These are phyloP conservation scores for Chromobotia macracanthus DNA, from an alignment of 2,797 vertebrate genomes.

Conservation along the genomic window DNA sequence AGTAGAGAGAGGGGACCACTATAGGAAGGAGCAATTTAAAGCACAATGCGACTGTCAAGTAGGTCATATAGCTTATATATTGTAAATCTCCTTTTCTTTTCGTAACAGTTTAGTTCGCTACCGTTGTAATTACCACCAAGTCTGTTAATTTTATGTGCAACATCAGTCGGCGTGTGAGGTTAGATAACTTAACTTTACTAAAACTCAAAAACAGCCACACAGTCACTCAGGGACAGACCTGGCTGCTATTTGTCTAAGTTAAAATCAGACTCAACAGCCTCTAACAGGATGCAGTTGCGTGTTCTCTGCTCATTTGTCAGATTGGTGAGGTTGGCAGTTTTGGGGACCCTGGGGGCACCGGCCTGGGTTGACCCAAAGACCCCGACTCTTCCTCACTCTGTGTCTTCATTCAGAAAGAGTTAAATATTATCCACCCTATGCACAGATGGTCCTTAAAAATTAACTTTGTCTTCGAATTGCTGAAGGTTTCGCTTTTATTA, in stretches of 20 bases:
- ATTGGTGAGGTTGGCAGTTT: slow-evolving; percentile 75
- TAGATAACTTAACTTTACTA: not conserved
- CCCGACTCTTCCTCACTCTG: slow-evolving; percentile 58
- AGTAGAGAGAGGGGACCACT: slow-evolving; percentile 77
- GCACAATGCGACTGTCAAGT: slow-evolving; percentile 62
- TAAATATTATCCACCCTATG: slow-evolving; percentile 77
- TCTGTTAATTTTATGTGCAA: not conserved
- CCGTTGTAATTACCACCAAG: not conserved
- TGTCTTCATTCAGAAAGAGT: slow-evolving; percentile 77
- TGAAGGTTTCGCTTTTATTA: slow-evolving; percentile 54
- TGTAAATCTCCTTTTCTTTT: too few species aligned
- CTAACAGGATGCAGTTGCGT: slow-evolving; percentile 22
- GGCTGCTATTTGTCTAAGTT: slow-evolving; percentile 7
- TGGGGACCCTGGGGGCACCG: slow-evolving; percentile 68
- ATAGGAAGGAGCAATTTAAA: slow-evolving; percentile 62
- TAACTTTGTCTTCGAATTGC: slow-evolving; percentile 80
- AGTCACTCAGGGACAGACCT: not conserved
- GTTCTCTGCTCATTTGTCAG: slow-evolving; percentile 63
- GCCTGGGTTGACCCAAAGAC: slow-evolving; percentile 64
- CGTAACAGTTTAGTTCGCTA: slow-evolving; percentile 2
- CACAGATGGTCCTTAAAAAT: slow-evolving; percentile 87
- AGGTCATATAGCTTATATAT: not conserved
- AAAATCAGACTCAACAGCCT: slow-evolving; percentile 1
- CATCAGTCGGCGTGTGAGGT: not conserved
- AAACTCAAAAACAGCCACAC: not conserved